Base-by-base conservation (phyloP, 2,113 vertebrate genomes). In the Pandion haliaetus region DNA sequence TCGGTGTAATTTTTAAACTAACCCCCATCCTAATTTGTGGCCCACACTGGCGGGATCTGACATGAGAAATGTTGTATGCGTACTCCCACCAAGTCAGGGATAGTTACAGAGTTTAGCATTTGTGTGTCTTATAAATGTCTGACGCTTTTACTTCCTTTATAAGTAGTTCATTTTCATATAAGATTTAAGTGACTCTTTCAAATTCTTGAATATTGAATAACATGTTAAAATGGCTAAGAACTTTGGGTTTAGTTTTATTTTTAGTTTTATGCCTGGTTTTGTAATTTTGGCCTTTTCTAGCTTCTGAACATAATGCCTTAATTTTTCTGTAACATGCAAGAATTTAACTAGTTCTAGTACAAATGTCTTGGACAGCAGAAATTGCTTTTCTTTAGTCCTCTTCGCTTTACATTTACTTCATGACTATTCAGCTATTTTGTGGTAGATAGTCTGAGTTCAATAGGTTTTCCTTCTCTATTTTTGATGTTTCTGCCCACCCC, bases 51-150 rank as follows among this genome's bases (percentile, higher is more conserved):
- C 59, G n/a, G n/a, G 28, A 8, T 45, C n/a, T 57, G 44, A 31
- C 9, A 2, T 36, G 49, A 76, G 34, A 71, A 63, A 19, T 42
- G 24, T 7, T 65, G 8, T 44, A 9, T 23, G 29, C 31, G 28
- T 18, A 2, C 10, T 59, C 38, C 8, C 5, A 14, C n/a, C 6
- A 44, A 52, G 11, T 57, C 6, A 55, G 12, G 31, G 13, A 6
- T 23, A 20, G 17, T 71, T 57, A 15, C 0, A 0, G 50, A 47
- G 28, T n/a, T 45, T 34, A 50, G 28, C 15, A 4, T 9, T 34
- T 17, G 4, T 66, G 28, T 40, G 21, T 61, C 24, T 61, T 40
- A 24, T 3, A 16, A 67, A 38, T 18, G 28, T 29, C 24, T 67
- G 7, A 42, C 4, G 5, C 32, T 67, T 76, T 10, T 44, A 17